Evolutionary conservation across 37 sponge, comb jelly and placozoan genomes (phyloP).

Genomic region (Agelas oroides): DNA sequence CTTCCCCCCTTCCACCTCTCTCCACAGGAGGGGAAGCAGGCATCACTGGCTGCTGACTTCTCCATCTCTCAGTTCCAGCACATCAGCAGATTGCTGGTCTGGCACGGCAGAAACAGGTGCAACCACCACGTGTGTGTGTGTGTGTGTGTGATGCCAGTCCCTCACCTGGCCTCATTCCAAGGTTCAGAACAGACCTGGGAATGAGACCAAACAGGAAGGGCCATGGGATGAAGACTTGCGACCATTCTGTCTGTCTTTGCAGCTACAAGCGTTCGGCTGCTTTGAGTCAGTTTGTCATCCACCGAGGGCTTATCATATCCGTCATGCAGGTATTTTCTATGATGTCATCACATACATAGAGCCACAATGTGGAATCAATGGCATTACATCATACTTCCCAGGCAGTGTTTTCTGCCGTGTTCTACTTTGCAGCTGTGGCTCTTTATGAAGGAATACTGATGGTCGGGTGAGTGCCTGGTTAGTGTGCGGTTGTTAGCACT

Average conservation of each 20-base stretch:
- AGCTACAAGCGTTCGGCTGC: slow-evolving; percentile 95
- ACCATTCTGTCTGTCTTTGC: not conserved
- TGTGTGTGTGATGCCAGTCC: too few relatives aligned
- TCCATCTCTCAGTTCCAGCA: slow-evolving; percentile 91
- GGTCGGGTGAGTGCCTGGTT: slow-evolving; percentile 85
- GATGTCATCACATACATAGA: too few relatives aligned
- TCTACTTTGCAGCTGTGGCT: slow-evolving; percentile 92
- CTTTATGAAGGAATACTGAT: slow-evolving; percentile 94
- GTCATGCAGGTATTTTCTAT: slow-evolving; percentile 85
- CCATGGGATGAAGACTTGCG: too few relatives aligned
- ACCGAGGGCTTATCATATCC: slow-evolving; percentile 96
- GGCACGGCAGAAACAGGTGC: slow-evolving; percentile 98
- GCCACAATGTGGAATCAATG: not conserved
- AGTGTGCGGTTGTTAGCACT: not conserved
- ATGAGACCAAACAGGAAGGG: too few relatives aligned
- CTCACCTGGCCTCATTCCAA: slow-evolving; percentile 1
- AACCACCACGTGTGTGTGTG: too few relatives aligned
- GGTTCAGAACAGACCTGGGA: too few relatives aligned
- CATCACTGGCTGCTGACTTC: slow-evolving; percentile 96
- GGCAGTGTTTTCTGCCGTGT: slow-evolving; percentile 90
- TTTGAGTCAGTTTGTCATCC: slow-evolving; percentile 96
- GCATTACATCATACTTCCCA: not conserved
- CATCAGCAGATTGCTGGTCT: slow-evolving; percentile 86
- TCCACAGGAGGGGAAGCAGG: slow-evolving; percentile 92
- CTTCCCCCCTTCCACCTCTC: not conserved